Base-by-base conservation (phyloP, 2,888 invertebrate genomes). In the Drosophila lutescens region DNA sequence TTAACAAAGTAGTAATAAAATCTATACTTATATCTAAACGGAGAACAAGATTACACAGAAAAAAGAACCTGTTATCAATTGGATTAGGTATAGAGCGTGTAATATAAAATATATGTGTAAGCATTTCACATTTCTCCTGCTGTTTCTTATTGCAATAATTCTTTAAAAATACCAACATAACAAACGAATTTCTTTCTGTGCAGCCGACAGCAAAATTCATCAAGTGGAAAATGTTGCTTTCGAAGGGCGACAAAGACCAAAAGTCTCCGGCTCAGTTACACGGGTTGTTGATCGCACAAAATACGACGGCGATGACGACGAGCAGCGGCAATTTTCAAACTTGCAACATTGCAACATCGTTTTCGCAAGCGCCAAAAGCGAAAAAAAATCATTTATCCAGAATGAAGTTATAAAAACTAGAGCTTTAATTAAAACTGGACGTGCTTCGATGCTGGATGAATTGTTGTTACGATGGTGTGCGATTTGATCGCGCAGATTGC, bases 201-300 rank as follows among this genome's bases (percentile, higher is more conserved):
- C 13, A 13, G 13, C 26, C 4, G 30, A 0, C 43, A 38, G 55
- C 13, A 57, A 20, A 20, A 13, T 40, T 47, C 46, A 53, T 63
- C 71, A 54, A 49, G 26, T 71, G 71, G 56, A 71, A 71, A 71
- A 53, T 63, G 26, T 47, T 6, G 32, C 56, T 20, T 57, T 47
- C 59, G 73, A 73, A 73, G 73, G 73, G 73, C 73, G 57, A 46
- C 20, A 23, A 32, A 50, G 36, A 34, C 13, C 50, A 47, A 38
- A 32, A 49, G 34, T 34, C 38, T 13, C 13, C 54, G 49, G 51
- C 40, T 63, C 63, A 63, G 70, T 79, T 78, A 61, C 79, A 84
- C 63, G 86, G 84, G 58, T 71, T 68, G 83, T 78, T 86, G 69
- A 76, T 62, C 76, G 59, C 41, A 23, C 44, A 75, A 76, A 65